phyloP scores from a whole-genome alignment of 2,797 vertebrate species.

The Salmo trutta region DNA sequence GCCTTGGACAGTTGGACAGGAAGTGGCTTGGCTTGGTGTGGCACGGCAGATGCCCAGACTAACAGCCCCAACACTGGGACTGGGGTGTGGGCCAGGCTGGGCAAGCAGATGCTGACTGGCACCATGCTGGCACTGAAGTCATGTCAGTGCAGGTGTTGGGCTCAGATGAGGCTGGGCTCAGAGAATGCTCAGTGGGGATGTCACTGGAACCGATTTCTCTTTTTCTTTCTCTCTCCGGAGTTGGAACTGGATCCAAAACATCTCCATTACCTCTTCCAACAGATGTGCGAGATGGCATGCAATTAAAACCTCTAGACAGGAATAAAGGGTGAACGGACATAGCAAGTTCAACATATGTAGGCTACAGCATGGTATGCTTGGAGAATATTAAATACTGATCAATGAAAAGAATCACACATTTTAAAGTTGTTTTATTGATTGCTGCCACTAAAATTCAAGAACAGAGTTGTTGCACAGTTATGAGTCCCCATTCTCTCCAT shows the following conservation, averaged over 20 bases:
- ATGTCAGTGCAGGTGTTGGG: conserved; percentile 55
- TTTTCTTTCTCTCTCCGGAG: background rate
- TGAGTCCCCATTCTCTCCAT: background rate
- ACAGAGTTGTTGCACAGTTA: background rate
- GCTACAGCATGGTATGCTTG: too few species aligned
- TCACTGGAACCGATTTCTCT: conserved; percentile 22
- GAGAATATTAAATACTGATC: too few species aligned
- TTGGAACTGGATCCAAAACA: background rate
- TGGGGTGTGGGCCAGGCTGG: conserved; percentile 39
- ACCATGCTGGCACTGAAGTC: conserved; percentile 42
- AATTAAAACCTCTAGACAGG: background rate
- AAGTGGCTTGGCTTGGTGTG: conserved; percentile 8
- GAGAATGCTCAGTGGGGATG: conserved; percentile 30
- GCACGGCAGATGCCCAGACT: conserved; percentile 34
- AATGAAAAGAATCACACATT: background rate
- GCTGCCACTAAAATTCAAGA: background rate
- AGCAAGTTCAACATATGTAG: too few species aligned
- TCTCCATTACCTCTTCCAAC: background rate
- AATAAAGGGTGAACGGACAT: too few species aligned
- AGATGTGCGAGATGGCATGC: background rate
- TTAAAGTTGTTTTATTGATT: background rate
- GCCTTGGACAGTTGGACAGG: conserved; percentile 14
- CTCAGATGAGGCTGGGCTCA: conserved; percentile 31
- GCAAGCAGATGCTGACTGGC: conserved; percentile 42
- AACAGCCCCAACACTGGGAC: conserved; percentile 31